These are phyloP conservation scores for Nerophis ophidion DNA, from an alignment of 2,113 vertebrate species.

Conservation along the genomic window DNA sequence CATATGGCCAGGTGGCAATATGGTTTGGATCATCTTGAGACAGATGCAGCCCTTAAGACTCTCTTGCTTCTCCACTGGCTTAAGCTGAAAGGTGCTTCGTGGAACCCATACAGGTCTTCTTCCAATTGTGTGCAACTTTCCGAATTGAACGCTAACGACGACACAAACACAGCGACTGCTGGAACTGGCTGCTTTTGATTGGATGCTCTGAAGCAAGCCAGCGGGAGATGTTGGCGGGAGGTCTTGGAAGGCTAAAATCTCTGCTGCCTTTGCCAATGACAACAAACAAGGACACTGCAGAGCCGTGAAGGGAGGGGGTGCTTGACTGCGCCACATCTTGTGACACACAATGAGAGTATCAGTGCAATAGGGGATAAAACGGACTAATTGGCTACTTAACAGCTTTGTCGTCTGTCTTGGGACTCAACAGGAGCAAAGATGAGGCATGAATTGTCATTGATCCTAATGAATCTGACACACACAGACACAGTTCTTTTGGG, in stretches of 20 bases:
- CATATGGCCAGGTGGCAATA: constrained; percentile 48
- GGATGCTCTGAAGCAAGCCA: constrained; percentile 33
- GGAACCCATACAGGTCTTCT: constrained; percentile 55
- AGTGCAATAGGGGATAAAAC: constrained; percentile 45
- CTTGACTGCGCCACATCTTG: constrained; percentile 36
- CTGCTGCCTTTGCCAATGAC: constrained; percentile 53
- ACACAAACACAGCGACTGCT: constrained; percentile 29
- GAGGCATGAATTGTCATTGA: constrained; percentile 26
- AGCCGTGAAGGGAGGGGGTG: constrained; percentile 41
- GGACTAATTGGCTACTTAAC: constrained; percentile 63
- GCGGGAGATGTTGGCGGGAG: constrained; percentile 16
- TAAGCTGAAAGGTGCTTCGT: constrained; percentile 35
- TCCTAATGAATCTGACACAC: constrained; percentile 9
- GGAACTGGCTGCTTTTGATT: constrained; percentile 54
- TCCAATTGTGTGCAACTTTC: constrained; percentile 49
- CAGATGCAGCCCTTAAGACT: constrained; percentile 41
- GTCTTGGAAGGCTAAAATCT: constrained; percentile 48
- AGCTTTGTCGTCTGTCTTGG: constrained; percentile 40
- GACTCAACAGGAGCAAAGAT: constrained; percentile 22
- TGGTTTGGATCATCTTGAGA: constrained; percentile 46
- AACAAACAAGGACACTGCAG: constrained; percentile 46
- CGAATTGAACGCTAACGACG: constrained; percentile 62
- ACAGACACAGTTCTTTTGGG: constrained; percentile 20
- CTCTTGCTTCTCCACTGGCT: constrained; percentile 23
- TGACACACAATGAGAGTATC: constrained; percentile 55